A percentile compares a stretch with the other conserved stretches of the same genome.
Evolutionary conservation across 2,888 invertebrate species (phyloP).

Genomic region (Meliscaeva auricollis): DNA sequence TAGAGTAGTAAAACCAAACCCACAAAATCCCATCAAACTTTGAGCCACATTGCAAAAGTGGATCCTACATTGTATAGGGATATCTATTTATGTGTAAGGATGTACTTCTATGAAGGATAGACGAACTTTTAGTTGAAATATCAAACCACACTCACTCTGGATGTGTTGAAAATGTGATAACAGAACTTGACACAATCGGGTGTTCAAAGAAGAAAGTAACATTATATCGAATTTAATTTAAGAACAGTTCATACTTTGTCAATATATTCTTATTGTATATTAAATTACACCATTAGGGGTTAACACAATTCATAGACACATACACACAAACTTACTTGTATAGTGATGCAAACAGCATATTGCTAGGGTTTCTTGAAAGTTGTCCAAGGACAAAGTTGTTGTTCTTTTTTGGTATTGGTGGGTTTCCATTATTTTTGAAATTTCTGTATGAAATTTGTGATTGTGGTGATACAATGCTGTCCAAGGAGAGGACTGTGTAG

Average conservation of each 20-base stretch:
- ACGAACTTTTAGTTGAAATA: constrained; percentile 40
- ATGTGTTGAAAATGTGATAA: constrained; percentile 23
- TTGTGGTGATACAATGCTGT: no score
- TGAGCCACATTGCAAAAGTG: constrained; percentile 39
- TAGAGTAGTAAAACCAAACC: constrained; percentile 8
- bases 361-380: not conserved
- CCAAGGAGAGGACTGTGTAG: no score
- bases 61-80: not conserved
- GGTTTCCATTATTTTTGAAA: not conserved
- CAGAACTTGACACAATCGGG: constrained; percentile 29
- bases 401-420: not conserved
- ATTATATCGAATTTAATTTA: constrained; percentile 33
- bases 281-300: constrained; percentile 16
- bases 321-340: not conserved
- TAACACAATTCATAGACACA: not conserved
- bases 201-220: constrained; percentile 1
- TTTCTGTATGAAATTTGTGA: not conserved
- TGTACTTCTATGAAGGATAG: not conserved
- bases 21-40: constrained; percentile 36
- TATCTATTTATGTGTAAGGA: no score
- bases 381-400: constrained; percentile 10
- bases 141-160: constrained; percentile 7
- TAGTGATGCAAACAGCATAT: not conserved
- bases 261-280: constrained; percentile 22
- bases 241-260: constrained; percentile 21